Evolutionary conservation across 2,888 invertebrate genomes (phyloP).

Genomic region (Andrena fulva): DNA sequence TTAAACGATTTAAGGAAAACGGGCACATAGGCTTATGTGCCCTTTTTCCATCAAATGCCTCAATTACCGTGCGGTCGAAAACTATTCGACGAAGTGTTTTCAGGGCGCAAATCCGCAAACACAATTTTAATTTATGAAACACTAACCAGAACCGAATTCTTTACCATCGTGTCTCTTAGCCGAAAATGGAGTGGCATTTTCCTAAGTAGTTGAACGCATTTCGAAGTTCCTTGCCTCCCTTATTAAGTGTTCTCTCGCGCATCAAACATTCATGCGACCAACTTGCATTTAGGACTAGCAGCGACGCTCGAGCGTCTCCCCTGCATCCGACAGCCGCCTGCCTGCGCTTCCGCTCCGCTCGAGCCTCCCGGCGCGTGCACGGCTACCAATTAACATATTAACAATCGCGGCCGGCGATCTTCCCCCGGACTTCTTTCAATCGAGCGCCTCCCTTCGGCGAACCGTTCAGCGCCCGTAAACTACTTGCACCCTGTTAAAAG

Average conservation of each 20-base stretch:
- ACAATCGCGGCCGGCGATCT: background rate
- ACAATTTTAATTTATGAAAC: no score
- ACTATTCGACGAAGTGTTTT: no score
- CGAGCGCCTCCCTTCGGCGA: background rate
- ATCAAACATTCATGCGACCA: slow-evolving; percentile 17
- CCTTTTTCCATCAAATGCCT: no score
- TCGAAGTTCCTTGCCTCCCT: slow-evolving; percentile 4
- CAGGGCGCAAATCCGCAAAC: no score
- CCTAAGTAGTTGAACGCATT: background rate
- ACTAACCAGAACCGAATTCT: no score
- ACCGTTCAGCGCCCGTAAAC: background rate
- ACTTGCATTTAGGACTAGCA: slow-evolving; percentile 9
- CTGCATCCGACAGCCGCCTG: slow-evolving; percentile 34
- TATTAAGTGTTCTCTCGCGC: slow-evolving; percentile 20
- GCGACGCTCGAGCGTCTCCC: slow-evolving; percentile 8
- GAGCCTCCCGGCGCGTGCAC: background rate
- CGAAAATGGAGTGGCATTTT: background rate
- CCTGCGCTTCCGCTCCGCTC: slow-evolving; percentile 8
- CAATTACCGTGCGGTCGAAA: no score
- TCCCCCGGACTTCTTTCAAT: background rate
- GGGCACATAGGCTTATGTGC: no score
- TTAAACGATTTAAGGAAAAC: no score
- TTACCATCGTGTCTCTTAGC: no score
- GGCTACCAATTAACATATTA: slow-evolving; percentile 23
- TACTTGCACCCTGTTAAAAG: background rate